Percentiles rank a stretch among this genome's conserved stretches.
These are phyloP conservation scores for Eurystomus glaucurus DNA, from an alignment of 2,797 vertebrate genomes.

Conservation along the genomic window DNA sequence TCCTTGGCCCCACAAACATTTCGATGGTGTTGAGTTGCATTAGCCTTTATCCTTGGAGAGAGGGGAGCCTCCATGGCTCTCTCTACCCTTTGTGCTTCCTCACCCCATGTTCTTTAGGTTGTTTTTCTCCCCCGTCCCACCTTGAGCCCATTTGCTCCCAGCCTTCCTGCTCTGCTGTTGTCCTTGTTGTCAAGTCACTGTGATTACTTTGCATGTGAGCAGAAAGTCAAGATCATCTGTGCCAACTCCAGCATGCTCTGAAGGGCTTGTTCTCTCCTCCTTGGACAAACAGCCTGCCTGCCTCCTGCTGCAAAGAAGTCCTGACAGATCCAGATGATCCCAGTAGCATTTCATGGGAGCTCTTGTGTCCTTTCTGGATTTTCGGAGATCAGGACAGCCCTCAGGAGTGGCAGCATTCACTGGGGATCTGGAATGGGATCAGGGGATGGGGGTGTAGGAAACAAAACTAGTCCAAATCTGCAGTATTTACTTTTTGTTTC, in stretches of 20 bases:
- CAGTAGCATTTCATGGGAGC: not conserved
- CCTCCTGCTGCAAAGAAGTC: not conserved
- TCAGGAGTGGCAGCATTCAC: fast-evolving
- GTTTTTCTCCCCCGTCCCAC: not conserved
- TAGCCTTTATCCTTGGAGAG: not conserved
- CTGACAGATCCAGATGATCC: not conserved
- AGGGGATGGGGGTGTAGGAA: not conserved
- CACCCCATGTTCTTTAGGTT: not conserved
- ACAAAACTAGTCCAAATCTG: not conserved
- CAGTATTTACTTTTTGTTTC: constrained; percentile 41
- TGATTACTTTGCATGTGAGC: not conserved
- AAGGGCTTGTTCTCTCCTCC: not conserved
- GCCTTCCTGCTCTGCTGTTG: not conserved
- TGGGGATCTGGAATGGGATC: not conserved
- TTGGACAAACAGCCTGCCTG: not conserved
- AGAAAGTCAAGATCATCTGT: not conserved
- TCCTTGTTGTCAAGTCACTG: not conserved
- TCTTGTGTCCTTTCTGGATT: not conserved
- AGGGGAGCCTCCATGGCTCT: not conserved
- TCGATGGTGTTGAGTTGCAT: not conserved
- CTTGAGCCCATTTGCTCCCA: not conserved
- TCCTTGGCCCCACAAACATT: not conserved
- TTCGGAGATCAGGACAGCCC: not conserved
- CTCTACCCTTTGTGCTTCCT: not conserved
- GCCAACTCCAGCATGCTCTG: not conserved